These are phyloP conservation scores for Oriolus oriolus DNA, from an alignment of 2,113 vertebrate genomes.

Conservation along the genomic window DNA sequence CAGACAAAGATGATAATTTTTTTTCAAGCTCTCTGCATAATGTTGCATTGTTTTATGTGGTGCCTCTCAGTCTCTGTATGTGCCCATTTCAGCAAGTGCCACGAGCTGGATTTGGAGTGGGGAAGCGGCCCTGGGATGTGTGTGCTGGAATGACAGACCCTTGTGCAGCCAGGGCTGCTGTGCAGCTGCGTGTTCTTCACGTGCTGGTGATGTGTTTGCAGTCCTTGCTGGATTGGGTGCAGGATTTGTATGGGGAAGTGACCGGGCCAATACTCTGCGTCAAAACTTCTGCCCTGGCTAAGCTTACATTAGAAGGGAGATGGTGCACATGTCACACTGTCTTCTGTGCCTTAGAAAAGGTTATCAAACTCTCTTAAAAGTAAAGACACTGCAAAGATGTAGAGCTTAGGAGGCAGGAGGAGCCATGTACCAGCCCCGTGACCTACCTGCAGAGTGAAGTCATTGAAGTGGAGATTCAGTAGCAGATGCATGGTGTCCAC, in stretches of 20 bases:
- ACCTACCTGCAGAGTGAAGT: not conserved
- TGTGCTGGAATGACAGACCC: not conserved
- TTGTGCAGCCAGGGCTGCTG: not conserved
- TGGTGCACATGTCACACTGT: too few species aligned
- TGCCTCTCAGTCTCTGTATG: not conserved
- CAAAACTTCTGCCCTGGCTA: not conserved
- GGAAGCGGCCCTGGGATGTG: not conserved
- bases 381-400: not conserved
- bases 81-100: not conserved
- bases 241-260: not conserved
- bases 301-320: not conserved
- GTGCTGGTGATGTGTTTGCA: fast-evolving
- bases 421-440: not conserved
- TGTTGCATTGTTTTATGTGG: not conserved
- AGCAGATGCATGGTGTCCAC: not conserved
- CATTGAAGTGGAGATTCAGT: not conserved
- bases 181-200: fast-evolving
- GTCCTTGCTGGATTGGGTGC: fast-evolving
- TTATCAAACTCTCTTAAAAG: not conserved
- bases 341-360: not conserved
- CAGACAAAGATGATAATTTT: not conserved
- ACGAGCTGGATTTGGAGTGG: not conserved
- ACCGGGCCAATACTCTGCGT: not conserved
- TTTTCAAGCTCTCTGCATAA: not conserved
- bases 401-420: not conserved